Conservation (phyloP, 2,113 vertebrate genomes). For the Syngnathus scovelli region DNA sequence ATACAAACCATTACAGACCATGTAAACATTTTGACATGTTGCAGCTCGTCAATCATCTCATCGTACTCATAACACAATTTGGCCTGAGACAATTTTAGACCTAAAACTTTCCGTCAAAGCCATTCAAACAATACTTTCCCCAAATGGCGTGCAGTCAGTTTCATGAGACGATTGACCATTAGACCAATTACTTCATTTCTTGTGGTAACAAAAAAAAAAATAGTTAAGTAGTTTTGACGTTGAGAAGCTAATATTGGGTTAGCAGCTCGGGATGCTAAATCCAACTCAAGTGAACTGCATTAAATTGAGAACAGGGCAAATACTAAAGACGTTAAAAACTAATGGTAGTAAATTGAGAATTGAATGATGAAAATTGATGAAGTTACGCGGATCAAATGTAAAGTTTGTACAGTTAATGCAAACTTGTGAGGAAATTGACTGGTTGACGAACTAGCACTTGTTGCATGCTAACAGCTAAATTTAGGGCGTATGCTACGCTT, state of each 20-base stretch:
- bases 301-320: no score
- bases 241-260: not conserved
- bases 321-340: no score
- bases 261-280: not conserved
- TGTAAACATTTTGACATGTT: not conserved
- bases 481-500: slow-evolving; percentile 56
- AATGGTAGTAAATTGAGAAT: not conserved
- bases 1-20: not conserved
- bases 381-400: not conserved
- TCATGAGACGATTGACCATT: not conserved
- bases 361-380: no score
- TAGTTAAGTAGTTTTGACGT: not conserved
- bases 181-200: not conserved
- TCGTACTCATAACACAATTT: not conserved
- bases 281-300: not conserved
- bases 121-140: not conserved
- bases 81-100: not conserved
- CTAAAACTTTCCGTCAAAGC: not conserved
- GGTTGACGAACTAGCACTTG: slow-evolving; percentile 51
- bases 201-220: not conserved
- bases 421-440: not conserved
- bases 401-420: not conserved
- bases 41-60: not conserved
- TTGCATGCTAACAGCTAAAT: slow-evolving; percentile 56
- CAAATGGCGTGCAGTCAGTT: not conserved